Base-by-base conservation (phyloP, 2,888 invertebrate genomes). In the Itoplectis maculator region DNA sequence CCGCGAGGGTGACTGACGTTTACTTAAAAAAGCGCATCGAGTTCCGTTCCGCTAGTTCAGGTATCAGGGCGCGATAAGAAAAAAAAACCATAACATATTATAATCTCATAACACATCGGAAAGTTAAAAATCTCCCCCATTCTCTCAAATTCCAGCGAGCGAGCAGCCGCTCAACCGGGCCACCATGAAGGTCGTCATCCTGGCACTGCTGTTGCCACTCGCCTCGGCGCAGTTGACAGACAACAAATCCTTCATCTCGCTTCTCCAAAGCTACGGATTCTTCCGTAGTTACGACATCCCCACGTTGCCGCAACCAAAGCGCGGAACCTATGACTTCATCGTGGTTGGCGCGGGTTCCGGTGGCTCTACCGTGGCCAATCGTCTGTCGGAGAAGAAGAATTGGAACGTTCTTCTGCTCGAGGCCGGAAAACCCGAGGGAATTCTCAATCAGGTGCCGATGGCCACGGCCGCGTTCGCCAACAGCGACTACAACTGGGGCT, bases 341-440 rank as follows among this genome's bases (percentile, higher is more conserved):
- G 93, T 96, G 29, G 94, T 96, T 0, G 96, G 96, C 0, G 95
- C 95, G 0, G 96, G 96, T 0, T 95, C 96, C 0, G 95, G 95
- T 0, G 97, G 97, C 0, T 95, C 96, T 0, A 95, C 95, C 0
- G 88, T 96, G 13, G 96, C 96, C 0, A 95, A 96, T 85, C 94
- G 97, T 0, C 93, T 97, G 0, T 94, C 95, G 0, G 96, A 96
- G 91, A 94, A 94, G 74, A 91, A 92, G 0, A 90, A 94, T 42
- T 94, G 94, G 94, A 95, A 93, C 65, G 94, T 96, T 0, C 93
- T 96, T 6, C 92, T 96, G 0, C 88, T 96, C n/a, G 96, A 96
- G 90, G 95, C 95, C 0, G 95, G 95, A 0, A 92, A 92, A 40
- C 92, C 93, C 20, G 94, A 95, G 75, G 93, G 93, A 6, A 88